Base-by-base conservation (phyloP, 2,888 invertebrate genomes). In the Eueremaeus valkanovi region DNA sequence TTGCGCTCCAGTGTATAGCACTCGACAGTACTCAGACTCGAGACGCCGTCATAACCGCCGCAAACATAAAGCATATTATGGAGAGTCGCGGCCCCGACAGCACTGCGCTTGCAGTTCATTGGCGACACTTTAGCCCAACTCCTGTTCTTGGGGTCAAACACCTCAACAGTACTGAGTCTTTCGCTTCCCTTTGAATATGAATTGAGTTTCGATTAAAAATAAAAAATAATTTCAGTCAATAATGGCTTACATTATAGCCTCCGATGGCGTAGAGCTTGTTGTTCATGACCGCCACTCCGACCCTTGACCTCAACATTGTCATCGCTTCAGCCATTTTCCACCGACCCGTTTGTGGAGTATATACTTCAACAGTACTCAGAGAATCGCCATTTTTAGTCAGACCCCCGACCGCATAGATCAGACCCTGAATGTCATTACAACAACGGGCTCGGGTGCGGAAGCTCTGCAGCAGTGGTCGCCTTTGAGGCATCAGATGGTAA, bases 381-480 rank as follows among this genome's bases (percentile, higher is more conserved):
- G 92, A 92, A 82, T 92, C 91, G 55, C 89, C 88, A 87, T 81
- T 89, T 81, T 91, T 90, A 58, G 92, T 92, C 31, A 93, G 85
- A 0, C 93, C 93, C 29, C 93, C 93, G 51, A 93, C 91, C 66
- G 92, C 93, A 83, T 90, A 93, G 78, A 93, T 92, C 81, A 90
- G 88, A 0, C 93, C 93, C 79, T 89, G 88, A 27, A 84, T 80
- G 79, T 85, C 85, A 18, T 89, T 89, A 80, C 90, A 90, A 79
- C 89, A 89, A 33, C 93, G 86, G 13, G 91, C 90, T 76, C 90
- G 86, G 1, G 90, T 90, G 79, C 90, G 87, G 82, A 90, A 91
- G 77, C 90, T 90, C 81, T 90, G 90, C 78, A 92, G 84, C 61
- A 91, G 82, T n/a, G 88, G 87, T 9, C 92, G 85, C 78, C 93